These are phyloP conservation scores for Vimba vimba DNA, from an alignment of 2,113 vertebrate genomes.

Conservation along the genomic window DNA sequence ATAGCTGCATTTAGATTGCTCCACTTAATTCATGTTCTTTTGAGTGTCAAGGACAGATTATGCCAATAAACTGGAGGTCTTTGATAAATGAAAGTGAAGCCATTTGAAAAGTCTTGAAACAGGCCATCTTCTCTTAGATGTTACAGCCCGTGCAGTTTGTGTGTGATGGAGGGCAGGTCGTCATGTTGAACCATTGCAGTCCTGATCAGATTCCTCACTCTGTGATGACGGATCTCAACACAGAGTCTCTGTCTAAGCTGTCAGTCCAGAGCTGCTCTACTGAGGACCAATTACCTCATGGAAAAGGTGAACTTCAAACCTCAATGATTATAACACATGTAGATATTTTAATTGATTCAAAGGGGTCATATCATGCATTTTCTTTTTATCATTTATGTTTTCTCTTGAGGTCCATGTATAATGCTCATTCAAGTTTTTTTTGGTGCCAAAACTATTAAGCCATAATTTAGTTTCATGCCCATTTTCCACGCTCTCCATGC, in stretches of 20 bases:
- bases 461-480: not conserved
- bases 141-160: slow-evolving; percentile 48
- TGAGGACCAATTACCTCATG: not conserved
- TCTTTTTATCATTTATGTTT: too few species aligned
- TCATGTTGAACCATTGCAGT: slow-evolving; percentile 53
- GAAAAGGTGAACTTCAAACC: not conserved
- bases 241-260: not conserved
- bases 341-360: not conserved
- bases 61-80: not conserved
- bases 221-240: not conserved
- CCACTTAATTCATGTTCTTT: too few species aligned
- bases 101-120: not conserved
- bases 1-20: too few species aligned
- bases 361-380: not conserved
- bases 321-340: not conserved
- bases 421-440: not conserved
- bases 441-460: not conserved
- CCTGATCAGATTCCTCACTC: slow-evolving; percentile 34
- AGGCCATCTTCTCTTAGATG: not conserved
- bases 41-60: not conserved
- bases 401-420: not conserved
- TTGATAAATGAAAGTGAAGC: not conserved
- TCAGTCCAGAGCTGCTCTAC: slow-evolving; percentile 1
- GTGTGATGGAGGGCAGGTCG: slow-evolving; percentile 50
- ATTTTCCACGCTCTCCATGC: not conserved